Evolutionary conservation across 1,140 invertebrate species (phyloP).

Genomic region (Homarus americanus): DNA sequence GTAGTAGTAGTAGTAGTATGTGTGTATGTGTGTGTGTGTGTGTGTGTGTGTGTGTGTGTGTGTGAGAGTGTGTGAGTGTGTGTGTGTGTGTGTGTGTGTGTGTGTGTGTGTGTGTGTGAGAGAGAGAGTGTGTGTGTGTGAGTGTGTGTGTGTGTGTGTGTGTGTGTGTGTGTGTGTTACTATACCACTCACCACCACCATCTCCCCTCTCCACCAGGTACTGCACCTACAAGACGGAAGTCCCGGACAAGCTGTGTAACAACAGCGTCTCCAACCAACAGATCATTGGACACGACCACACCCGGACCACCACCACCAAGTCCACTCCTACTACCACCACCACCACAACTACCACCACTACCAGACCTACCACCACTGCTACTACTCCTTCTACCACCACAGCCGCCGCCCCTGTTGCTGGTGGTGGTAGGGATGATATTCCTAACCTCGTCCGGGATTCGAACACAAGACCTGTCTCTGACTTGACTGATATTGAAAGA

Average conservation of each 20-base stretch:
- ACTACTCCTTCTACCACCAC: not conserved
- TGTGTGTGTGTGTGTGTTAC: constrained; percentile 2
- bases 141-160: constrained; percentile 15
- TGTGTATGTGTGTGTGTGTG: too few species aligned
- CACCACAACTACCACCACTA: not conserved
- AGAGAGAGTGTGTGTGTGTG: constrained; percentile 15
- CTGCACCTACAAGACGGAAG: constrained; percentile 48
- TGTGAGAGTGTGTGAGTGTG: not conserved
- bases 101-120: not conserved
- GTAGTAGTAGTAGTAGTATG: too few species aligned
- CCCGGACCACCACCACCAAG: not conserved
- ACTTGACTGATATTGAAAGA: constrained; percentile 34
- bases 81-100: constrained; percentile 21
- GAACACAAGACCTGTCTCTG: not conserved
- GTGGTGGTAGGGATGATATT: not conserved
- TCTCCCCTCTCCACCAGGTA: constrained; percentile 6
- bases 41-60: too few species aligned
- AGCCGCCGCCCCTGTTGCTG: not conserved
- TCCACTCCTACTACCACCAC: not conserved
- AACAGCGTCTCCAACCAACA: constrained; percentile 11
- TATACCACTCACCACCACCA: not conserved
- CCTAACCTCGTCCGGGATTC: not conserved
- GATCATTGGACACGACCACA: constrained; percentile 8
- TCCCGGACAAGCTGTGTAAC: constrained; percentile 38
- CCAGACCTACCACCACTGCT: not conserved